Evolutionary conservation across 2,797 vertebrate species (phyloP), one percentile per base, ranked within the genome.

Genomic region (Choloepus didactylus): DNA sequence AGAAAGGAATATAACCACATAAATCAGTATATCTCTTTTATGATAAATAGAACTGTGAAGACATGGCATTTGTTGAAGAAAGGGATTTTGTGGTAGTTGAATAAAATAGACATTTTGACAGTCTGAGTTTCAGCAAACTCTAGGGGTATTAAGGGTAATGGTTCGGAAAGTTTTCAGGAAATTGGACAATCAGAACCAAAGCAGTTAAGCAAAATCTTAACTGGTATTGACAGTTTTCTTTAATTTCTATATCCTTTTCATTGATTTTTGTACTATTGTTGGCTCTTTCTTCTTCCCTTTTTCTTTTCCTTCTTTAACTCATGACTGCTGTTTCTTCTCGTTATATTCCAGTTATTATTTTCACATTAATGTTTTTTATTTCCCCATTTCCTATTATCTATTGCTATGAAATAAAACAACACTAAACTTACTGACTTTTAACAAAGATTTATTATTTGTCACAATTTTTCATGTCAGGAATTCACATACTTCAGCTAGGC

Each of bases 61-160:
- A 27, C 67, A 31, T 49, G n/a, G 35, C 41, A 27, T 76, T 59
- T 84, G 75, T 77, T 79, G 12, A 59, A 73, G 86, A 82, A 87
- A 67, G 21, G 19, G 12, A 75, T 87, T 79, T 79, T 64, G n/a
- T 67, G 59, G 19, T 64, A 23, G 3, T 62, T 87, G 31, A 75
- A n/a, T 49, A 81, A 60, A 80, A 44, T 23, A 93, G 82, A 84
- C 54, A 70, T 64, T 75, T 70, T 88, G 44, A 38, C 77, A 16
- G 2, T 60, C 35, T 76, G 6, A 99, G 99, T 98, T 99, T 85
- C 99, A 99, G 97, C 98, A 99, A 97, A 98, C 99, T 1, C 97
- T 99, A 86, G 97, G 95, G 96, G 97, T 98, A n/a, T 64, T 35
- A 15, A 81, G 79, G 46, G 38, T 59, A 64, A 41, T 76, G 44